Evolutionary conservation across 2,888 invertebrate species (phyloP).

Genomic region (Hyposoter didymator): DNA sequence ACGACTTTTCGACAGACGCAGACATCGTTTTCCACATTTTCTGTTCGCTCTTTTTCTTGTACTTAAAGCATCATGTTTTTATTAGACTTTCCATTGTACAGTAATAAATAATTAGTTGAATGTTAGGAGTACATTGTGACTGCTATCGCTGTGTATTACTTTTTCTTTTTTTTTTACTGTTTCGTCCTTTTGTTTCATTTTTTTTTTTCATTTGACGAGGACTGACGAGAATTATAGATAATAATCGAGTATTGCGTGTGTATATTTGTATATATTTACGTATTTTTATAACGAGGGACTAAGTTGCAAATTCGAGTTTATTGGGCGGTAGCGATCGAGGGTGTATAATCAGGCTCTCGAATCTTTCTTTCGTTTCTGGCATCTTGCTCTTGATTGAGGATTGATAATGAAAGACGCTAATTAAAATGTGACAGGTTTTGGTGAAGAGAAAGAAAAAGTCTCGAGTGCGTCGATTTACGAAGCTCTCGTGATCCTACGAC

Average conservation of each 20-base stretch:
- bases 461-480: slow-evolving; percentile 12
- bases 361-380: slow-evolving; percentile 19
- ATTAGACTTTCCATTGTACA: slow-evolving; percentile 82
- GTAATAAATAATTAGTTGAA: slow-evolving; percentile 82
- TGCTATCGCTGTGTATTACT: slow-evolving; percentile 51
- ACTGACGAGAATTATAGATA: slow-evolving; percentile 53
- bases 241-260: slow-evolving; percentile 63
- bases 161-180: slow-evolving; percentile 5
- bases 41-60: slow-evolving; percentile 71
- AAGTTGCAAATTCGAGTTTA: slow-evolving; percentile 38
- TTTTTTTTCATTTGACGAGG: slow-evolving; percentile 41
- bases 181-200: slow-evolving; percentile 7
- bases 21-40: slow-evolving; percentile 51
- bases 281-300: background rate
- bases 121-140: slow-evolving; percentile 73
- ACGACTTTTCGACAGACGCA: slow-evolving; percentile 58
- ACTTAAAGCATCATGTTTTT: slow-evolving; percentile 79
- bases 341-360: slow-evolving; percentile 37
- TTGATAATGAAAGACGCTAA: slow-evolving; percentile 32
- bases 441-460: slow-evolving; percentile 38
- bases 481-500: slow-evolving; percentile 62
- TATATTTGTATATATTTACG: slow-evolving; percentile 57
- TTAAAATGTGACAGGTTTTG: slow-evolving; percentile 51
- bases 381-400: slow-evolving; percentile 44
- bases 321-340: slow-evolving; percentile 48